These are phyloP conservation scores for Rhopalosiphum maidis DNA, from an alignment of 1,140 invertebrate genomes.

Conservation along the genomic window DNA sequence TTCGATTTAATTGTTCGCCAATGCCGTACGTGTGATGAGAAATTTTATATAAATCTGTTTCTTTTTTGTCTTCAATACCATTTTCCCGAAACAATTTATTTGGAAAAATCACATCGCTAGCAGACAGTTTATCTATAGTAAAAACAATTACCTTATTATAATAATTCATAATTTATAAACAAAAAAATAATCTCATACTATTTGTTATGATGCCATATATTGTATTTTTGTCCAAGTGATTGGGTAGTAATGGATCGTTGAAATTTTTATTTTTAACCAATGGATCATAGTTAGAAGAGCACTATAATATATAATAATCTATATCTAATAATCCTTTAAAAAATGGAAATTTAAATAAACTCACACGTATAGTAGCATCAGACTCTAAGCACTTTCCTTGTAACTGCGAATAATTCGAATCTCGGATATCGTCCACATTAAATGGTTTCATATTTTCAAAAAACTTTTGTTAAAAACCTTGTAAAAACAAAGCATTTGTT, in stretches of 20 bases:
- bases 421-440: background rate
- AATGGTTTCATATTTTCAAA: background rate
- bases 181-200: background rate
- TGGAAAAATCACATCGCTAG: conserved; percentile 16
- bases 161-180: too few species aligned
- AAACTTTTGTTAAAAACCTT: too few species aligned
- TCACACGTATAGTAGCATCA: background rate
- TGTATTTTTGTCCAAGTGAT: background rate
- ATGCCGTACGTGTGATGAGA: background rate
- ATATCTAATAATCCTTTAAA: background rate
- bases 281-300: background rate
- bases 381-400: background rate
- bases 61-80: background rate
- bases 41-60: background rate
- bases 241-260: background rate
- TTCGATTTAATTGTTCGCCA: conserved; percentile 26
- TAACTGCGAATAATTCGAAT: background rate
- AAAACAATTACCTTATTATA: background rate
- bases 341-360: background rate
- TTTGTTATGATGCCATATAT: background rate
- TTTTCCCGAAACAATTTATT: background rate
- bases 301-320: background rate
- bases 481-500: too few species aligned
- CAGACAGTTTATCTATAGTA: background rate
- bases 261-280: background rate